A percentile compares a stretch with the other conserved stretches of the same genome.
phyloP scores from a whole-genome alignment of 2,888 invertebrate genomes.

The Euclidia mi region DNA sequence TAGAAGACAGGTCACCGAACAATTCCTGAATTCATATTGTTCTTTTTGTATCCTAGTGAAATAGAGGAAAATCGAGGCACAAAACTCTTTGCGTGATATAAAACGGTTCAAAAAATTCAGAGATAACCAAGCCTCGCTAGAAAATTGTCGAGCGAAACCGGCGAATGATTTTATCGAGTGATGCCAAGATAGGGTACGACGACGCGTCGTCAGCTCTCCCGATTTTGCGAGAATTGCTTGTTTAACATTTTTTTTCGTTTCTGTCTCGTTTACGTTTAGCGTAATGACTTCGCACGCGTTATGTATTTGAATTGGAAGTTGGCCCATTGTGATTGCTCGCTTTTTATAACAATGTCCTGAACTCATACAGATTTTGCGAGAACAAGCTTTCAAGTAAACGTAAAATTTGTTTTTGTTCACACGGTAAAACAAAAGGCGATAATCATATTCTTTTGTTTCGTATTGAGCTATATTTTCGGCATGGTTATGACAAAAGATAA shows the following conservation, averaged over 20 bases:
- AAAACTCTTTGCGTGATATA: too few species aligned
- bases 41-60: too few species aligned
- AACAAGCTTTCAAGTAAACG: slow-evolving; percentile 32
- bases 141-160: neutral
- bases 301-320: slow-evolving; percentile 67
- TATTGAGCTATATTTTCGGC: too few species aligned
- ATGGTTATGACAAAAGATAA: too few species aligned
- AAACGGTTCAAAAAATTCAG: too few species aligned
- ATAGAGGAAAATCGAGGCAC: too few species aligned
- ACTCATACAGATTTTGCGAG: slow-evolving; percentile 40
- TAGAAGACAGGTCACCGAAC: too few species aligned
- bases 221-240: slow-evolving; percentile 83
- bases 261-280: slow-evolving; percentile 78
- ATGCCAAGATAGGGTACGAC: slow-evolving; percentile 58
- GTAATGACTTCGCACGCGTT: slow-evolving; percentile 77
- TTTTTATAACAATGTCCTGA: slow-evolving; percentile 52
- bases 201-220: slow-evolving; percentile 75
- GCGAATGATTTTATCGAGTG: slow-evolving; percentile 53
- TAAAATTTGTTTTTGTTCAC: slow-evolving; percentile 6
- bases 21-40: too few species aligned
- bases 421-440: too few species aligned
- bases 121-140: too few species aligned
- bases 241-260: slow-evolving; percentile 86
- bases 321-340: slow-evolving; percentile 54
- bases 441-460: too few species aligned